phyloP scores from a whole-genome alignment of 2,888 invertebrate species.

The Scaptomyza cyrtandrae region DNA sequence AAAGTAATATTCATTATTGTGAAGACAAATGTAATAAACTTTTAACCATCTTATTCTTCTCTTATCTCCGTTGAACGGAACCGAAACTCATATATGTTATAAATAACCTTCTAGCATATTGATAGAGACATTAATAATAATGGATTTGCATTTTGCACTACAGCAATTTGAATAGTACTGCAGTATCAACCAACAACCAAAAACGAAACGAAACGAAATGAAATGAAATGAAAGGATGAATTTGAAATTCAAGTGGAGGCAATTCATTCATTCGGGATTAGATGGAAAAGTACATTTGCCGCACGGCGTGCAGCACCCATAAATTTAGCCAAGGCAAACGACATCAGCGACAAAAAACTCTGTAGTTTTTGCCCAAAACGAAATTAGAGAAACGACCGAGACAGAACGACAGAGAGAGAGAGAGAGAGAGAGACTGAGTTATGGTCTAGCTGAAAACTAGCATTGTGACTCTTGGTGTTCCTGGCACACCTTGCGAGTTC shows the following conservation, averaged over 20 bases:
- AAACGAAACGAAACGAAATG: neutral
- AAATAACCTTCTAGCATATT: conserved; percentile 44
- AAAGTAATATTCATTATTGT: too few species aligned
- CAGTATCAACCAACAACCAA: neutral
- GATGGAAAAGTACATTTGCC: conserved; percentile 45
- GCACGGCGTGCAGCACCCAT: conserved; percentile 61
- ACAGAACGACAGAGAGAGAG: conserved; percentile 34
- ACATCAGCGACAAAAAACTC: conserved; percentile 40
- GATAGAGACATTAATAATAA: conserved; percentile 66
- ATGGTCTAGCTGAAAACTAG: conserved; percentile 64
- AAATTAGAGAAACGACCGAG: conserved; percentile 24
- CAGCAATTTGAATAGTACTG: conserved; percentile 4
- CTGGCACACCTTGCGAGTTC: neutral
- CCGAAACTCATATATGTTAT: neutral
- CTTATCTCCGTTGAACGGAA: neutral
- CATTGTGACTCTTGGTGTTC: conserved; percentile 20
- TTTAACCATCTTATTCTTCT: too few species aligned
- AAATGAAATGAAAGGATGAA: neutral
- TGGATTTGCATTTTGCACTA: conserved; percentile 43
- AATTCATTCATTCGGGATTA: conserved; percentile 77
- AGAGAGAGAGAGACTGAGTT: conserved; percentile 58
- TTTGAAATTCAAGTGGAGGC: conserved; percentile 53
- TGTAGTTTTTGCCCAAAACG: conserved; percentile 51
- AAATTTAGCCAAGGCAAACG: conserved; percentile 62
- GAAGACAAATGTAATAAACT: too few species aligned